Conservation (phyloP, 2,888 invertebrate species). For the Atrina japonica region DNA sequence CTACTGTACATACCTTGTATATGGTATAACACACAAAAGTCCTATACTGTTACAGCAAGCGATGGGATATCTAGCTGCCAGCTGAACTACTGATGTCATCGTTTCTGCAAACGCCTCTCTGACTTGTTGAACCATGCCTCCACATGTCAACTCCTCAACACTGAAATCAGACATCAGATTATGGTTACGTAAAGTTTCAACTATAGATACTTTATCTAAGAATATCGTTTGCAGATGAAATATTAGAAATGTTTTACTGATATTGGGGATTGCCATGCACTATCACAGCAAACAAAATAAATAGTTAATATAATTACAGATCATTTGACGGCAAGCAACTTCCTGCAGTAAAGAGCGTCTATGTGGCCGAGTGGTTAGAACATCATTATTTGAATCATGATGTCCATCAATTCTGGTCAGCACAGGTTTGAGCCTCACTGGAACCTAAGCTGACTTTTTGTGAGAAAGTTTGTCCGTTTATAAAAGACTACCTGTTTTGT, state of each 20-base stretch:
- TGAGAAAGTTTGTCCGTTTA: too few relatives aligned
- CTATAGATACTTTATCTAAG: not conserved
- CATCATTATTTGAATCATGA: too few relatives aligned
- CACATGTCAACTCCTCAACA: constrained; percentile 78
- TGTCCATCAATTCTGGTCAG: too few relatives aligned
- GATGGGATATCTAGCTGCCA: constrained; percentile 78
- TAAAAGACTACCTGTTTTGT: too few relatives aligned
- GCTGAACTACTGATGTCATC: constrained; percentile 79
- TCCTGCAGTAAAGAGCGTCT: too few relatives aligned
- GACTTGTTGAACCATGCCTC: constrained; percentile 77
- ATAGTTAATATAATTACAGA: too few relatives aligned
- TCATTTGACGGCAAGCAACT: too few relatives aligned
- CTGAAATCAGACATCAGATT: constrained; percentile 48
- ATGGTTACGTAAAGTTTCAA: not conserved
- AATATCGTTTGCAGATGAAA: not conserved
- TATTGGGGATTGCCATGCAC: too few relatives aligned
- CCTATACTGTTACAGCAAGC: constrained; percentile 80
- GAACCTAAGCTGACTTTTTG: too few relatives aligned
- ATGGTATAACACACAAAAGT: constrained; percentile 79
- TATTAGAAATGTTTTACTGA: not conserved
- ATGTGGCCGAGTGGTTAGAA: too few relatives aligned
- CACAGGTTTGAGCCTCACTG: too few relatives aligned
- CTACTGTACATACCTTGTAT: constrained; percentile 79
- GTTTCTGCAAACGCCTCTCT: constrained; percentile 79
- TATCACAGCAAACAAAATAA: too few relatives aligned